phyloP scores from a whole-genome alignment of 2,113 vertebrate species.

The Octodon degus region DNA sequence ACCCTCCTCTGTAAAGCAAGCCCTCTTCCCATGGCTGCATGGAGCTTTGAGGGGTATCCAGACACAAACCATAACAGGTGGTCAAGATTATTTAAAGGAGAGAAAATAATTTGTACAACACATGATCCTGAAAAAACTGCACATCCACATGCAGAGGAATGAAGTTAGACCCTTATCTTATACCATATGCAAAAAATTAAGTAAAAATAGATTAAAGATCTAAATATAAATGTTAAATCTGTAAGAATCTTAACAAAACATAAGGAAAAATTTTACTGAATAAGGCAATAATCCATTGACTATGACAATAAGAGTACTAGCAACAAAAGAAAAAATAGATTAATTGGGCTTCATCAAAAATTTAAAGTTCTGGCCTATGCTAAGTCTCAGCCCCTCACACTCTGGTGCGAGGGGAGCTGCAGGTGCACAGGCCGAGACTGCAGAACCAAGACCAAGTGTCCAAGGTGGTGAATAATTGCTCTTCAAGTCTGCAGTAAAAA shows the following conservation, averaged over 20 bases:
- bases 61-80: no score
- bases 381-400: no score
- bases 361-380: background rate
- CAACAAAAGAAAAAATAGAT: background rate
- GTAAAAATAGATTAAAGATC: background rate
- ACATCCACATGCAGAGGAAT: background rate
- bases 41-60: no score
- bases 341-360: background rate
- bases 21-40: no score
- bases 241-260: background rate
- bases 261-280: background rate
- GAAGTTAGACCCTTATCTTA: background rate
- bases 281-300: background rate
- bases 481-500: no score
- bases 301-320: background rate
- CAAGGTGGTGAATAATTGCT: no score
- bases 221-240: background rate
- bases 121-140: background rate
- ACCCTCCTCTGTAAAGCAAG: no score
- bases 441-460: no score
- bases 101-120: background rate
- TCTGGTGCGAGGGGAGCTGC: no score
- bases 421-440: no score
- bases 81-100: background rate
- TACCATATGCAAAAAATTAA: background rate